Evolutionary conservation across 2,113 vertebrate species (phyloP).

Genomic region (Hippolais icterina): DNA sequence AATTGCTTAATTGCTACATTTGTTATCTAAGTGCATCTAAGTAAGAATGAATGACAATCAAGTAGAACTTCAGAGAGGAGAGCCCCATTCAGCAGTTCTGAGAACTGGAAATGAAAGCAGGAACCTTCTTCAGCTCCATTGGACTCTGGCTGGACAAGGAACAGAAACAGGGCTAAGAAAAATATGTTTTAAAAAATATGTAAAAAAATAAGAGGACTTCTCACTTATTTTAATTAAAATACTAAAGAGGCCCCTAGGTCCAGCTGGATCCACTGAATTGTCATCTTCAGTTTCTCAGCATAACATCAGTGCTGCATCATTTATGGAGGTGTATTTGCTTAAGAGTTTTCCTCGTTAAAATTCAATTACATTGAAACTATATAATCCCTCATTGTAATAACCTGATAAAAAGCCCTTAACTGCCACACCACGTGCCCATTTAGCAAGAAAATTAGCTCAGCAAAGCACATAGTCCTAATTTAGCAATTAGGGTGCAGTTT

Average conservation of each 20-base stretch:
- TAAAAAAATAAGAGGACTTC: background rate
- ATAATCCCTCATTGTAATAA: slow-evolving; percentile 60
- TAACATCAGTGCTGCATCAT: background rate
- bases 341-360: slow-evolving; percentile 44
- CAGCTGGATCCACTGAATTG: background rate
- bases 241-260: background rate
- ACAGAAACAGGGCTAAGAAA: background rate
- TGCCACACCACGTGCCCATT: slow-evolving; percentile 12
- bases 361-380: slow-evolving; percentile 59
- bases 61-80: background rate
- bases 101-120: background rate
- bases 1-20: background rate
- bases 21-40: background rate
- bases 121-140: background rate
- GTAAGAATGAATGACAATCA: background rate
- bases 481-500: slow-evolving; percentile 49
- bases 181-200: background rate
- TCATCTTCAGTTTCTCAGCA: slow-evolving; percentile 23
- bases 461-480: slow-evolving; percentile 55
- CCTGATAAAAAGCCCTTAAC: slow-evolving; percentile 57
- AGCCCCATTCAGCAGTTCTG: background rate
- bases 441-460: slow-evolving; percentile 49
- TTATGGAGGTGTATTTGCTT: slow-evolving; percentile 53
- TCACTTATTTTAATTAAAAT: background rate
- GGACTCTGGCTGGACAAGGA: background rate